Conservation (phyloP, 2,888 invertebrate species). For the Plebejus melissa region DNA sequence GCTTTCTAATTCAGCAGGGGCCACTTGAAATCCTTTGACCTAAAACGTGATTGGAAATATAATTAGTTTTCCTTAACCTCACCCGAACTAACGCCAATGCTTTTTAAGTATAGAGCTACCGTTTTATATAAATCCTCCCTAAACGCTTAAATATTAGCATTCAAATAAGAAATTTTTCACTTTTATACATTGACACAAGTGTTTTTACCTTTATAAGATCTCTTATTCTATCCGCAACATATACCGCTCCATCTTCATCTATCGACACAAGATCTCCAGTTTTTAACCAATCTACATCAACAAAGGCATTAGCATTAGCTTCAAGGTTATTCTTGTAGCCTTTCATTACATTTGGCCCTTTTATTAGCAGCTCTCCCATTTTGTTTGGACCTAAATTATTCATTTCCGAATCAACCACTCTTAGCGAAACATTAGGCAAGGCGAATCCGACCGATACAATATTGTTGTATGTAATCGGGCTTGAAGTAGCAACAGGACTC, state of each 20-base stretch:
- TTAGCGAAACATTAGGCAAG: constrained; percentile 79
- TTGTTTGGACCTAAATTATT: constrained; percentile 74
- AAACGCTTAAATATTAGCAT: not conserved
- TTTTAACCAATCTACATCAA: constrained; percentile 83
- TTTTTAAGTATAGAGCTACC: too few species aligned
- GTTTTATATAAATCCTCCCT: too few species aligned
- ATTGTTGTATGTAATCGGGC: constrained; percentile 44
- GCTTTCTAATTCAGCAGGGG: constrained; percentile 92
- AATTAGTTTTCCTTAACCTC: not conserved
- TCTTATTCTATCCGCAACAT: constrained; percentile 87
- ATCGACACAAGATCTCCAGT: constrained; percentile 85
- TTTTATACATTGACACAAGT: constrained; percentile 49
- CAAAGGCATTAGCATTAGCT: constrained; percentile 83
- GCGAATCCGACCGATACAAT: constrained; percentile 74
- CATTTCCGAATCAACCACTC: constrained; percentile 74
- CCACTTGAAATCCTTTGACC: constrained; percentile 87
- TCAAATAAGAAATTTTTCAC: not conserved
- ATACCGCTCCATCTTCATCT: constrained; percentile 82
- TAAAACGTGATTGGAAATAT: constrained; percentile 39
- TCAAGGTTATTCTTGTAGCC: constrained; percentile 86
- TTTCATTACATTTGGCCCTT: constrained; percentile 88
- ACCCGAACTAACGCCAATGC: not conserved
- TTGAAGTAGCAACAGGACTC: constrained; percentile 74
- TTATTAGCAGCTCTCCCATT: constrained; percentile 84
- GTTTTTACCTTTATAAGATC: constrained; percentile 87